phyloP scores from a whole-genome alignment of 35 echinoderm and acorn worm genomes.

The Patiria miniata region DNA sequence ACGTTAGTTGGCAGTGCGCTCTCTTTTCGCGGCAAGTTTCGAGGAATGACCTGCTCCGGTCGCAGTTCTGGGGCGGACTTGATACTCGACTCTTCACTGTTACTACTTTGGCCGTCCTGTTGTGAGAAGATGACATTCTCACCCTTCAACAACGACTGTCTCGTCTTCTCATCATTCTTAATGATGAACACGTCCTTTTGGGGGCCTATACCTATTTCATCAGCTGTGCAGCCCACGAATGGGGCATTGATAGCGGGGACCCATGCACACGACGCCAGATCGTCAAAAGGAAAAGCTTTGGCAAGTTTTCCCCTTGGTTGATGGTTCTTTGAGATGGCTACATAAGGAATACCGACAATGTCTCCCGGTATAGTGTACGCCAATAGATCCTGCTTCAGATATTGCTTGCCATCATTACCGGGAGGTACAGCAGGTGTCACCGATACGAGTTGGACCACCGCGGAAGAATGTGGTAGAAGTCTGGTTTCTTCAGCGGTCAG shows the following conservation, averaged over 20 bases:
- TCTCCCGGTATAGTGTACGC: neutral
- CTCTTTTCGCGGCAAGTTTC: too few relatives aligned
- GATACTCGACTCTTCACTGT: too few relatives aligned
- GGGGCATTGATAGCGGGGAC: neutral
- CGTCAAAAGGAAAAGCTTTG: neutral
- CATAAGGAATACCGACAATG: conserved; percentile 6
- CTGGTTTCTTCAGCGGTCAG: neutral
- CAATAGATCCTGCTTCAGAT: neutral
- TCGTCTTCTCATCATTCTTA: neutral
- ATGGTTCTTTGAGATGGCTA: neutral
- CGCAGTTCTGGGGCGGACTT: too few relatives aligned
- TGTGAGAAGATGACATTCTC: too few relatives aligned
- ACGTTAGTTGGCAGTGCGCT: neutral
- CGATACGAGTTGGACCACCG: neutral
- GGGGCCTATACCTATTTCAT: neutral
- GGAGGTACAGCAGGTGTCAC: neutral
- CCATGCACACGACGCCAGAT: neutral
- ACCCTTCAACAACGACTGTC: too few relatives aligned
- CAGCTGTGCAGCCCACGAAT: neutral
- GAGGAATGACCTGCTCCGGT: too few relatives aligned
- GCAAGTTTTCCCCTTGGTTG: neutral
- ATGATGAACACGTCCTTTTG: neutral
- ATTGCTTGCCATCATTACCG: neutral
- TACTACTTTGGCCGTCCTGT: too few relatives aligned
- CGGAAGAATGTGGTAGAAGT: neutral